phyloP scores from a whole-genome alignment of 2,888 invertebrate species.

The Dilophus febrilis region DNA sequence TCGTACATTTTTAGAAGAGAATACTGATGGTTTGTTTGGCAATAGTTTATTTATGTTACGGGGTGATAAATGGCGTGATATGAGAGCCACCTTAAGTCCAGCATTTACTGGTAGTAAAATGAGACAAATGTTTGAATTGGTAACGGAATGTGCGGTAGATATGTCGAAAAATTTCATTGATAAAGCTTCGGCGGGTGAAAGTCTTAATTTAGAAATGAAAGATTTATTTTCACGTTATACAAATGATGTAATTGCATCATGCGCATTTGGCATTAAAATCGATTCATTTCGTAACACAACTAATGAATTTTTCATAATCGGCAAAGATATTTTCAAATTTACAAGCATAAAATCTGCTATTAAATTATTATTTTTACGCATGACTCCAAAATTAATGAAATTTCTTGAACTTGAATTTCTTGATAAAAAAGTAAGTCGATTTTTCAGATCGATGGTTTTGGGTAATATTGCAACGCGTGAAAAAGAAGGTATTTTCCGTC shows the following conservation, averaged over 20 bases:
- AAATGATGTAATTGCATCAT: conserved; percentile 31
- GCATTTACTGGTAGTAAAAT: conserved; percentile 33
- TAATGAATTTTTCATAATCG: conserved; percentile 37
- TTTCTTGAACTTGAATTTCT: conserved; percentile 9
- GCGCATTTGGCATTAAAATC: conserved; percentile 32
- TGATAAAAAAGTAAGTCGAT: conserved; percentile 1
- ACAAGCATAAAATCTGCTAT: not conserved
- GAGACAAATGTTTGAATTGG: conserved; percentile 29
- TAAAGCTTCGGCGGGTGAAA: not conserved
- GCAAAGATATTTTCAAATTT: conserved; percentile 12
- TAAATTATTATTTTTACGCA: conserved; percentile 8
- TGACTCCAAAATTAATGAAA: conserved; percentile 10
- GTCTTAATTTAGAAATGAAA: conserved; percentile 21
- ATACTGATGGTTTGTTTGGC: conserved; percentile 33
- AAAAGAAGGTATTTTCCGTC: conserved; percentile 2
- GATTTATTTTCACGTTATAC: conserved; percentile 23
- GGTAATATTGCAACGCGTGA: conserved; percentile 1
- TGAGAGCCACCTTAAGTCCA: conserved; percentile 31
- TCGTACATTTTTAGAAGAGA: conserved; percentile 24
- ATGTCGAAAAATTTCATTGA: conserved; percentile 7
- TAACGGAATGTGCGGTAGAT: conserved; percentile 19
- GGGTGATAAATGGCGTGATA: conserved; percentile 29
- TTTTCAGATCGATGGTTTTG: conserved; percentile 1
- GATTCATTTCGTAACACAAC: conserved; percentile 34
- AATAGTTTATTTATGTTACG: conserved; percentile 32